Evolutionary conservation across 2,113 vertebrate genomes (phyloP), one percentile per base, ranked within the genome.

Genomic region (Strix uralensis): DNA sequence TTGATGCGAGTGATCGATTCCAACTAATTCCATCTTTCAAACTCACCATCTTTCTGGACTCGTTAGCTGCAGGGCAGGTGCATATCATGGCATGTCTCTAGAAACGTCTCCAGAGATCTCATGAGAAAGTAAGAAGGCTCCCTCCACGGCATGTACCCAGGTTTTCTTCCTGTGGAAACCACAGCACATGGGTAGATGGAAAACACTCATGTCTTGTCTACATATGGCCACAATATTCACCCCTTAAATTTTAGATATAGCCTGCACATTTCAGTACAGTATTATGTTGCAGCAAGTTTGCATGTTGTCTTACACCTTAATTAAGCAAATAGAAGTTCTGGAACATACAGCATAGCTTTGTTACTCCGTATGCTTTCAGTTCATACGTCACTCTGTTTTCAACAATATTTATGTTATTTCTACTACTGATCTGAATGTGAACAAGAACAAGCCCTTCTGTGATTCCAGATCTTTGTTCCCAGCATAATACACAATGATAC

Each of bases 1-100:
- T 17, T n/a, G 36, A 38, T 14, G 5, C 36, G 55, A 54, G 7
- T 16, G 13, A 81, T 63, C 23, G 47, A 34, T 44, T 57, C 14
- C 13, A 75, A 42, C 80, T 46, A 67, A 67, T 70, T 54, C 21
- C 9, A 22, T 17, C 38, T 79, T 59, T 75, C 65, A 52, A 46
- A 72, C 30, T 54, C 16, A 15, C 10, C 26, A 23, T 58, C 26
- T 58, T 80, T 47, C 47, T 40, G 36, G 55, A 16, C 18, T 52
- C 0, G 0, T 1, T 61, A 15, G 20, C 55, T 86, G 63, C 72
- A 66, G 63, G 25, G 11, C 18, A 62, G 23, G 15, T 32, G 5
- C 23, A 20, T 13, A 25, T 54, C 38, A 59, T 13, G 11, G 19
- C 34, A 30, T 3, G 15, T 52, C 54, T 70, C 59, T 38, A n/a